Base-by-base conservation (phyloP, 2,113 vertebrate species). In the Gymnobelideus leadbeateri region DNA sequence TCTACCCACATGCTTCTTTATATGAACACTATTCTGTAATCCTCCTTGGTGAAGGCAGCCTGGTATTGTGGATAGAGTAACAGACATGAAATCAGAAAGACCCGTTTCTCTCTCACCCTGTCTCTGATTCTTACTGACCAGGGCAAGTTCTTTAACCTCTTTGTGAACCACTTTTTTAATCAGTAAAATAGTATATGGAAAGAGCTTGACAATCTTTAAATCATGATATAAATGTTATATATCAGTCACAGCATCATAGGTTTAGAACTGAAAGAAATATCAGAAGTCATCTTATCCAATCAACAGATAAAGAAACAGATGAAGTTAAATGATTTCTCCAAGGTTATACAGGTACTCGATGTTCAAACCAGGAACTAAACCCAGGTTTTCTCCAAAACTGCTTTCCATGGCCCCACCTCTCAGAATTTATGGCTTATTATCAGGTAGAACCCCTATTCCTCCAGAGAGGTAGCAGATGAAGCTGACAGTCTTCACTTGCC, bases 401-500 rank as follows among this genome's bases (percentile, higher is more conserved):
- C 37, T 77, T 77, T 77, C 57, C 61, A 77, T 19, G 14, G 37
- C 37, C 19, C 1, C 0, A 91, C 3, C 53, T 95, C 94, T 90
- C 93, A 95, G 94, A 52, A 92, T 93, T 93, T 84, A 91, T 96
- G 50, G 95, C 3, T 43, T 50, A 14, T 47, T 94, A 92, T 97
- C 93, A 92, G 2, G 8, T 46, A 89, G 51, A 96, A 92, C 90
- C 90, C 94, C 19, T 91, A 89, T 95, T 96, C 94, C 91, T 89
- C 96, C 53, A 46, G 91, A 55, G 91, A 31, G 91, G 84, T 95
- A 92, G 31, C 93, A 89, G 89, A 61, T 94, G 89, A 97, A 94
- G 97, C 91, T 93, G 94, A 19, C 95, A 91, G 92, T 55, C 84
- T 92, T 43, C 54, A 97, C 94, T 96, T 95, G 49, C 92, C 68